Evolutionary conservation across 2,113 vertebrate genomes (phyloP).

Genomic region (Alethe castanea): DNA sequence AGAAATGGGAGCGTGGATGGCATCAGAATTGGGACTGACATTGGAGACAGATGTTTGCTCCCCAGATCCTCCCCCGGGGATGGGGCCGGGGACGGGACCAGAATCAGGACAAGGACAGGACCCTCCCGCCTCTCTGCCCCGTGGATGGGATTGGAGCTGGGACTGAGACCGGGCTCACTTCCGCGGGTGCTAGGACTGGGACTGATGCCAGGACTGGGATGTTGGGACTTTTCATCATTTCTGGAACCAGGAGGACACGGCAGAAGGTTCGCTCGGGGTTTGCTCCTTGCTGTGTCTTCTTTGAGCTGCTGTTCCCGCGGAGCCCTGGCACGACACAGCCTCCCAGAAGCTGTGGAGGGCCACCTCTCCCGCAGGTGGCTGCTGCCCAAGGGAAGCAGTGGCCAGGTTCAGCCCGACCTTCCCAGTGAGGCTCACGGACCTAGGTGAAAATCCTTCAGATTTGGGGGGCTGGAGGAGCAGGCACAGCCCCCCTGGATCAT

Average conservation of each 20-base stretch:
- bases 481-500: rapidly evolving
- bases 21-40: background rate
- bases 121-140: background rate
- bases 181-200: rapidly evolving
- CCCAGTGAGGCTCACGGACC: background rate
- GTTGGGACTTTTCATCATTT: background rate
- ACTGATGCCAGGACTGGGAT: background rate
- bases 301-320: background rate
- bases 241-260: background rate
- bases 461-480: rapidly evolving
- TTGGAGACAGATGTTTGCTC: background rate
- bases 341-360: background rate
- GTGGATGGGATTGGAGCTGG: background rate
- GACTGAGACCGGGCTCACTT: rapidly evolving
- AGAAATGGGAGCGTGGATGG: background rate
- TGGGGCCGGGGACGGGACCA: background rate
- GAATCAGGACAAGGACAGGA: background rate
- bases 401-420: background rate
- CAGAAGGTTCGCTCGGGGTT: background rate
- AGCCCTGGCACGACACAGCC: background rate
- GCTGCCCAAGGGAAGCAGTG: background rate
- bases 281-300: background rate
- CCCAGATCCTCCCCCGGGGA: too few species aligned
- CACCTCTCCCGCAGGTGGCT: background rate
- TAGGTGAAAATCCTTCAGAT: background rate